Conservation (phyloP, 2,113 vertebrate genomes). For the Ancistrus triradiatus region DNA sequence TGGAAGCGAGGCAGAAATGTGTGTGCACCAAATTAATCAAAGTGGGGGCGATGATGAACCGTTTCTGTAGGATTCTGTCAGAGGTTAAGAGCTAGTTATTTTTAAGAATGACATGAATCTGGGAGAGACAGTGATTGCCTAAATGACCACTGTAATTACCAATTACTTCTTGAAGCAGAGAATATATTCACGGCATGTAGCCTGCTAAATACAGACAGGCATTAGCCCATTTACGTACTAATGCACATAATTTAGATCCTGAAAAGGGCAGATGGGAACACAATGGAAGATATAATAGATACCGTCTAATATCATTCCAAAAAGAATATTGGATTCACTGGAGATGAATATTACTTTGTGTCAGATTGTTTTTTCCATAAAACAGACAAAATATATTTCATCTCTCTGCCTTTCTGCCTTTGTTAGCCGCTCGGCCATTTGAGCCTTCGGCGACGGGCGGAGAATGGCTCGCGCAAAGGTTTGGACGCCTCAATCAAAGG, state of each 20-base stretch:
- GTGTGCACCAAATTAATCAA: conserved; percentile 97
- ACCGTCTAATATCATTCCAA: conserved; percentile 99
- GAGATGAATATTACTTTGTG: conserved; percentile 99
- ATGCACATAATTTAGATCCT: conserved; percentile 99
- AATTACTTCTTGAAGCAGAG: conserved; percentile 99
- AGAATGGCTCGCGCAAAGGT: conserved; percentile 1
- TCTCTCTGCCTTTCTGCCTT: conserved; percentile 68
- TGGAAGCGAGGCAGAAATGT: conserved; percentile 68
- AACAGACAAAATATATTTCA: conserved; percentile 98
- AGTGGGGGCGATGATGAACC: conserved; percentile 99
- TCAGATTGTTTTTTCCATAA: conserved; percentile 99
- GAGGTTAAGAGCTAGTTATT: conserved; percentile 99
- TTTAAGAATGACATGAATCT: conserved; percentile 99
- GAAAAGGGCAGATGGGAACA: conserved; percentile 99
- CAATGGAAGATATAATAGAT: conserved; percentile 99
- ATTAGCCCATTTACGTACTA: conserved; percentile 99
- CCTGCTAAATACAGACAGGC: conserved; percentile 99
- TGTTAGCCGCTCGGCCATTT: conserved; percentile 42
- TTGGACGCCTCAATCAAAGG: too few species aligned
- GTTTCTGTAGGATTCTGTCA: conserved; percentile 99
- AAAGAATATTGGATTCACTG: conserved; percentile 99
- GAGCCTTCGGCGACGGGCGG: conserved; percentile 38
- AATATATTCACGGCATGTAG: conserved; percentile 99
- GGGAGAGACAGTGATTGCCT: conserved; percentile 99
- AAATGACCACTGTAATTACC: conserved; percentile 99